Conservation (phyloP, 1,140 invertebrate species). For the Trypoxylus dichotomus region DNA sequence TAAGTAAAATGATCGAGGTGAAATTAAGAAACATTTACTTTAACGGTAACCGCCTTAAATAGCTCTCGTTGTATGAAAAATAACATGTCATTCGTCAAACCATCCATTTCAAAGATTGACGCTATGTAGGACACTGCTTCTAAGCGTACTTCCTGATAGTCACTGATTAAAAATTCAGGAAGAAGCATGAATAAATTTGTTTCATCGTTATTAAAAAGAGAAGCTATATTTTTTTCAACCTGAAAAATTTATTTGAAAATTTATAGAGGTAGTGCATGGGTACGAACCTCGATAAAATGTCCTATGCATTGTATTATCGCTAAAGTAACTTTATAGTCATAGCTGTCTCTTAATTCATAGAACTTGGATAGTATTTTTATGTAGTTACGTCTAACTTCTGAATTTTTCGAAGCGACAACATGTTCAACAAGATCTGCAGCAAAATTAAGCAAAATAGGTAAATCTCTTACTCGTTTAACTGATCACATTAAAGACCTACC, state of each 20-base stretch:
- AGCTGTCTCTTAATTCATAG: constrained; percentile 42
- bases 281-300: constrained; percentile 41
- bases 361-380: constrained; percentile 47
- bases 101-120: constrained; percentile 47
- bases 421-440: constrained; percentile 35
- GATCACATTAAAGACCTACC: constrained; percentile 34
- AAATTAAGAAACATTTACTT: constrained; percentile 28
- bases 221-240: not conserved
- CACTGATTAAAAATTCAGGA: constrained; percentile 48
- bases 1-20: not conserved
- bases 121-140: constrained; percentile 49
- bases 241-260: no score
- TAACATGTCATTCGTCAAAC: constrained; percentile 19
- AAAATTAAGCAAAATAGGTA: no score
- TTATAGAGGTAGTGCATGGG: not conserved
- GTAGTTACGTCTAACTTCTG: constrained; percentile 32
- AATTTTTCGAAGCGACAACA: constrained; percentile 29
- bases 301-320: constrained; percentile 50
- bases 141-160: constrained; percentile 52
- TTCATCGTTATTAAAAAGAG: constrained; percentile 36
- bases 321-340: constrained; percentile 47
- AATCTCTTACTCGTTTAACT: not conserved
- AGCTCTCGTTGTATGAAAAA: not conserved
- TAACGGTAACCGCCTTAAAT: constrained; percentile 30
- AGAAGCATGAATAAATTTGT: constrained; percentile 44